These are phyloP conservation scores for Nomada hirtipes DNA, from an alignment of 2,888 invertebrate species.

Conservation along the genomic window DNA sequence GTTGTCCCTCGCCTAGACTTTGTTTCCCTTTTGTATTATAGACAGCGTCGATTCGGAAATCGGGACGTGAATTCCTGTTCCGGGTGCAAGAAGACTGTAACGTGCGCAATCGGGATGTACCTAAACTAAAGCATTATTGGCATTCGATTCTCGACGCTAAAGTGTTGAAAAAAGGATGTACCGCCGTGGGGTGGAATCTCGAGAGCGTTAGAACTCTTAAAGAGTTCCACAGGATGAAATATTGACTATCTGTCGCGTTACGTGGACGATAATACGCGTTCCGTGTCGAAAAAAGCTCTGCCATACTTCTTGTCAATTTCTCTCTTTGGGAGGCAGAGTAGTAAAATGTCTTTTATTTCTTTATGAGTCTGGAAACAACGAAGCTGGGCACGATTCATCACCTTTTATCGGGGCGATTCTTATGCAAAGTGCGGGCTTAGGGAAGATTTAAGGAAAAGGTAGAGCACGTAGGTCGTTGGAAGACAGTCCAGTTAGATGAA, in stretches of 20 bases:
- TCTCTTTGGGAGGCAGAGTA: not conserved
- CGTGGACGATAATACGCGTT: slow-evolving; percentile 9
- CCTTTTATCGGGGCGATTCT: slow-evolving; percentile 44
- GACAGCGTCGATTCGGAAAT: slow-evolving; percentile 11
- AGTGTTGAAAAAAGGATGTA: slow-evolving; percentile 10
- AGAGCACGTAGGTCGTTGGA: not conserved
- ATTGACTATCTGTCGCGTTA: slow-evolving; percentile 34
- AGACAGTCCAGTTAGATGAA: not conserved
- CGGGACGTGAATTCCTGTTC: not conserved
- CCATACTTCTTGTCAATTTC: not conserved
- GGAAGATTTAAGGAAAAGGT: slow-evolving; percentile 40
- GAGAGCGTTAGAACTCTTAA: slow-evolving; percentile 27
- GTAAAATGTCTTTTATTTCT: not conserved
- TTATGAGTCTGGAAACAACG: slow-evolving; percentile 30
- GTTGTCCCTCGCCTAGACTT: slow-evolving; percentile 1
- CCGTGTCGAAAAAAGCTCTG: not conserved
- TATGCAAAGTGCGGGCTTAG: slow-evolving; percentile 20
- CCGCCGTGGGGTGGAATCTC: slow-evolving; percentile 7
- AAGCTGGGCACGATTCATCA: slow-evolving; percentile 41
- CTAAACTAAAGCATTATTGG: slow-evolving; percentile 42
- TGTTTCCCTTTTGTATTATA: slow-evolving; percentile 19
- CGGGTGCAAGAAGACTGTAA: slow-evolving; percentile 18
- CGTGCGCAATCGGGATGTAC: slow-evolving; percentile 12
- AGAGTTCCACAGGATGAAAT: no score
- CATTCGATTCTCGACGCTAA: not conserved